Conservation (phyloP, 1,140 invertebrate species). For the Drosophila burlai region DNA sequence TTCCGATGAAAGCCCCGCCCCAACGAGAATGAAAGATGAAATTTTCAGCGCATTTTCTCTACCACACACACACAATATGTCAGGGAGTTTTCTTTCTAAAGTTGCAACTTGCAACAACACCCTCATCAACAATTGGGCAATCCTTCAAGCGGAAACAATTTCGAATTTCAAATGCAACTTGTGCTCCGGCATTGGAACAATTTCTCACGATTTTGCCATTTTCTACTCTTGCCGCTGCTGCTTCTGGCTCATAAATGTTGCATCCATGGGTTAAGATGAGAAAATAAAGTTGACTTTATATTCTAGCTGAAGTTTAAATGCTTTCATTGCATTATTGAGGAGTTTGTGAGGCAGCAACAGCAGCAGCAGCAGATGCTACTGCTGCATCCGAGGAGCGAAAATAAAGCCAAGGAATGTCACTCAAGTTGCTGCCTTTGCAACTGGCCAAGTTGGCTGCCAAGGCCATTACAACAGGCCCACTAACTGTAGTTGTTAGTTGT, state of each 20-base stretch:
- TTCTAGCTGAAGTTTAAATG: constrained; percentile 58
- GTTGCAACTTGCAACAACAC: constrained; percentile 16
- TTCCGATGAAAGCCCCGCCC: constrained; percentile 23
- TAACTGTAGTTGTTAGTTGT: constrained; percentile 31
- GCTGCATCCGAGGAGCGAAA: constrained; percentile 13
- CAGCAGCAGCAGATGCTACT: constrained; percentile 24
- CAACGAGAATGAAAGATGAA: constrained; percentile 23
- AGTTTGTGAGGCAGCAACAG: constrained; percentile 46
- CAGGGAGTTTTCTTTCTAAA: constrained; percentile 13
- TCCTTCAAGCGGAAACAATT: constrained; percentile 62
- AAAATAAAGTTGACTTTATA: constrained; percentile 50
- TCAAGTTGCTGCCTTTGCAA: constrained; percentile 50
- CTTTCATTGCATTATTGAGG: constrained; percentile 80
- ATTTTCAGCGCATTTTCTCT: constrained; percentile 29
- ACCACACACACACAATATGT: constrained; percentile 15
- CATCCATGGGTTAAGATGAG: constrained; percentile 46
- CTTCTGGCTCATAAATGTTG: constrained; percentile 72
- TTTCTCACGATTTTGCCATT: constrained; percentile 69
- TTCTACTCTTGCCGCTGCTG: constrained; percentile 30
- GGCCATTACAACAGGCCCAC: constrained; percentile 55
- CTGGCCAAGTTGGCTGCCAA: constrained; percentile 65
- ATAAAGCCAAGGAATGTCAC: constrained; percentile 65
- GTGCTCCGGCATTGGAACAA: constrained; percentile 45
- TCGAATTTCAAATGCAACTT: constrained; percentile 74
- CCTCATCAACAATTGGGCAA: constrained; percentile 49